phyloP scores from a whole-genome alignment of 2,888 invertebrate genomes.

The Chloroclysta siterata region DNA sequence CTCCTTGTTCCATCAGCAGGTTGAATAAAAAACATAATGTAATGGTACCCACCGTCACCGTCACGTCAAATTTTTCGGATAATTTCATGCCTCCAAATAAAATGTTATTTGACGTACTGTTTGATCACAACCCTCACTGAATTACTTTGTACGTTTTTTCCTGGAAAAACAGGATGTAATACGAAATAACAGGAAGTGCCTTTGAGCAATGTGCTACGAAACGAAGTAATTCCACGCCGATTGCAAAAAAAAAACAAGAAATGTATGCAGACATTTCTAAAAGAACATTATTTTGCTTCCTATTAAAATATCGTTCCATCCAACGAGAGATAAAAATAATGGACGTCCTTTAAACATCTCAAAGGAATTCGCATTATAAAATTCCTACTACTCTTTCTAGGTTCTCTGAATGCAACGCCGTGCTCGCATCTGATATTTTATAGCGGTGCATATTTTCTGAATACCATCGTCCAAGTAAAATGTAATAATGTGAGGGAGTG shows the following conservation, averaged over 20 bases:
- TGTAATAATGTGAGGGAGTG: slow-evolving; percentile 44
- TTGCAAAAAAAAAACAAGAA: neutral
- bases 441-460: slow-evolving; percentile 39
- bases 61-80: no score
- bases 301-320: slow-evolving; percentile 16
- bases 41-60: no score
- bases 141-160: no score
- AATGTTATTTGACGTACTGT: no score
- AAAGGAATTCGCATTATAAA: slow-evolving; percentile 40
- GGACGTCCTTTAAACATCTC: slow-evolving; percentile 23
- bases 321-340: slow-evolving; percentile 13
- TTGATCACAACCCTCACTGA: no score
- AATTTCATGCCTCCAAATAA: no score
- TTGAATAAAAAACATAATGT: no score
- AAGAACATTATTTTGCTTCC: neutral
- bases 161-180: no score
- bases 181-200: no score
- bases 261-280: slow-evolving; percentile 1
- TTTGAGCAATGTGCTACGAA: no score
- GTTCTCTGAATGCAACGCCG: slow-evolving; percentile 24
- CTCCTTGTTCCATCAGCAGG: no score
- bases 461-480: slow-evolving; percentile 42
- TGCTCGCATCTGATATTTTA: slow-evolving; percentile 30
- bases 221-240: neutral
- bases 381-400: slow-evolving; percentile 29